A percentile compares a stretch with the other conserved stretches of the same genome.
Conservation (phyloP, 2,113 vertebrate genomes). For the Phoenicopterus ruber region DNA sequence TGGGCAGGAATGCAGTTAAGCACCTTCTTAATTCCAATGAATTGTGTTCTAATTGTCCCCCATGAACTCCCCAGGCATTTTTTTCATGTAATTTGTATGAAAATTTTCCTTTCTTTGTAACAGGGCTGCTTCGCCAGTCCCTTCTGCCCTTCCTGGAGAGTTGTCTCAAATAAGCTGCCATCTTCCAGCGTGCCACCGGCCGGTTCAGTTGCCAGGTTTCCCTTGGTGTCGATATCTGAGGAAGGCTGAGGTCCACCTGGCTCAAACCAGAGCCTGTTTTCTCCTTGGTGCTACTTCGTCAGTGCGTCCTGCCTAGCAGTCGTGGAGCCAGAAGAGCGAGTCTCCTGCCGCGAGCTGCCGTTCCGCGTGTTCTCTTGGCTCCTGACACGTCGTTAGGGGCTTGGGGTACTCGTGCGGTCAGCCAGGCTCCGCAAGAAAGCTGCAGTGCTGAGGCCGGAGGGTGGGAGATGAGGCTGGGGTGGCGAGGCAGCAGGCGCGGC, state of each 20-base stretch:
- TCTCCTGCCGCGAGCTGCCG: neutral
- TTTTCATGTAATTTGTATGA: neutral
- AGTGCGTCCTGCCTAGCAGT: accelerated
- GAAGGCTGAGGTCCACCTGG: neutral
- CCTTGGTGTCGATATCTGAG: neutral
- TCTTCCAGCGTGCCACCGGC: accelerated
- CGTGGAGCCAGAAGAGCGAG: neutral
- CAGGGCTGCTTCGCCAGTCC: neutral
- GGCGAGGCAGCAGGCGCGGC: neutral
- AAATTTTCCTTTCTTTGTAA: neutral
- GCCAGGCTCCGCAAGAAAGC: neutral
- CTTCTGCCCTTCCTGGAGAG: neutral
- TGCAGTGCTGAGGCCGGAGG: neutral
- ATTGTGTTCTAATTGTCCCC: neutral
- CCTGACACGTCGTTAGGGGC: accelerated
- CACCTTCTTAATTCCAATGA: neutral
- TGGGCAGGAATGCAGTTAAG: neutral
- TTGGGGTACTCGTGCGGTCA: neutral
- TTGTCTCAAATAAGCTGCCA: neutral
- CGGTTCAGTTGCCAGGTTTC: accelerated
- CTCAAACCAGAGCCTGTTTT: neutral
- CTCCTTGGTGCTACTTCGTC: neutral
- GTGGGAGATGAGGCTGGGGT: accelerated
- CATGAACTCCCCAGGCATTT: accelerated
- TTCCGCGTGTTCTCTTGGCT: accelerated